These are phyloP conservation scores for Armadillidium nasatum DNA, from an alignment of 1,140 invertebrate genomes.

Conservation along the genomic window DNA sequence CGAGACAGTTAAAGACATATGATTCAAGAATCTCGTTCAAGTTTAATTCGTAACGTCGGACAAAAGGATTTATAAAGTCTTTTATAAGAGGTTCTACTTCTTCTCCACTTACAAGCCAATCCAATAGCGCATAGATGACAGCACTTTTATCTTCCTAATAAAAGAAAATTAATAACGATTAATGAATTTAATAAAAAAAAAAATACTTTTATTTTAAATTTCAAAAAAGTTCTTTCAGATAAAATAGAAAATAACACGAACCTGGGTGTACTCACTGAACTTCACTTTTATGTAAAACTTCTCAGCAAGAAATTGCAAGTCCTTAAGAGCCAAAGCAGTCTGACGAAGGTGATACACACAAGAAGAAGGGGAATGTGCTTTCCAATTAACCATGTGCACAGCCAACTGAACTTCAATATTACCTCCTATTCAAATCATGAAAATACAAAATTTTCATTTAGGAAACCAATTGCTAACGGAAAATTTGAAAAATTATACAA, in stretches of 20 bases:
- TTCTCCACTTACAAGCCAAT: slow-evolving; percentile 40
- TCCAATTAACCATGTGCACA: slow-evolving; percentile 26
- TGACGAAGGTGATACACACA: slow-evolving; percentile 32
- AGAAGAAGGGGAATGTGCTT: slow-evolving; percentile 31
- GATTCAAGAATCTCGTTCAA: slow-evolving; percentile 28
- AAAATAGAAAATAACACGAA: neutral
- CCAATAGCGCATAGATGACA: slow-evolving; percentile 31
- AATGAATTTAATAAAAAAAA: too few species aligned
- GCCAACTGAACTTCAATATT: slow-evolving; percentile 31
- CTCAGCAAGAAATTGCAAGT: slow-evolving; percentile 29
- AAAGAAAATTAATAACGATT: too few species aligned
- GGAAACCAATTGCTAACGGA: neutral
- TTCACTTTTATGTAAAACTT: slow-evolving; percentile 33
- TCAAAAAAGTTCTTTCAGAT: too few species aligned
- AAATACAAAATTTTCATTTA: neutral
- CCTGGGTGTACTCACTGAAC: slow-evolving; percentile 37
- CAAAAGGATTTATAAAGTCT: slow-evolving; percentile 29
- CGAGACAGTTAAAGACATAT: slow-evolving; percentile 34
- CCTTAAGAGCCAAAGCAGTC: slow-evolving; percentile 35
- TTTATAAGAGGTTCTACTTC: slow-evolving; percentile 34
- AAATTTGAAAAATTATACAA: too few species aligned
- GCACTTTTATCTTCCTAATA: neutral
- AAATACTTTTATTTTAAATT: too few species aligned
- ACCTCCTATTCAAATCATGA: slow-evolving; percentile 8
- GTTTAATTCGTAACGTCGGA: slow-evolving; percentile 29